Evolutionary conservation across 1,140 invertebrate genomes (phyloP).

Genomic region (Arion vulgaris): DNA sequence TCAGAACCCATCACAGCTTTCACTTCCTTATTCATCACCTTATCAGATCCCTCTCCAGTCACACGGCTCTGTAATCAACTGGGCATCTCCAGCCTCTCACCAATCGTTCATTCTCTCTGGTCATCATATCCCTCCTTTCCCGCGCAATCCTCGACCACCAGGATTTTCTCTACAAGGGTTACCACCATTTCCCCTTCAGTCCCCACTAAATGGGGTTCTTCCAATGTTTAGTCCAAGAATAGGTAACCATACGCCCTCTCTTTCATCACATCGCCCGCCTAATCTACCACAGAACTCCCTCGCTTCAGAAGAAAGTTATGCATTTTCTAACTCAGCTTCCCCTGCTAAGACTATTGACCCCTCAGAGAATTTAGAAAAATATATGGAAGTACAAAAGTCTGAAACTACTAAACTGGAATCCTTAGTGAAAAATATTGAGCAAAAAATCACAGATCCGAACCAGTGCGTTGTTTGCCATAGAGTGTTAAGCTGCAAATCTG

Average conservation of each 20-base stretch:
- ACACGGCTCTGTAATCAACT: conserved; percentile 27
- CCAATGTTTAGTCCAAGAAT: conserved; percentile 81
- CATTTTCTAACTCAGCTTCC: conserved; percentile 59
- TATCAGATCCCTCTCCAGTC: conserved; percentile 13
- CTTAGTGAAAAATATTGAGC: conserved; percentile 95
- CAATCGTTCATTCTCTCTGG: background rate
- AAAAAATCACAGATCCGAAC: conserved; percentile 95
- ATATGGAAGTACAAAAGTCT: conserved; percentile 94
- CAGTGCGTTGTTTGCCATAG: conserved; percentile 98
- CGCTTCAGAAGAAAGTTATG: conserved; percentile 6
- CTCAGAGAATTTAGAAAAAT: conserved; percentile 87
- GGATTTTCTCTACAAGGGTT: conserved; percentile 63
- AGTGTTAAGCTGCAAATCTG: conserved; percentile 97
- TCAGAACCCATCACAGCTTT: conserved; percentile 8
- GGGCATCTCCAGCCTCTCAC: background rate
- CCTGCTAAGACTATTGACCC: conserved; percentile 83
- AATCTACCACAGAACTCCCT: conserved; percentile 40
- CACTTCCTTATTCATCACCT: conserved; percentile 74
- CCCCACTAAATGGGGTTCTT: conserved; percentile 69
- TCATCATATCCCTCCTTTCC: conserved; percentile 25
- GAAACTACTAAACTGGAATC: conserved; percentile 96
- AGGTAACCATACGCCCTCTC: conserved; percentile 17
- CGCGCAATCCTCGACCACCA: conserved; percentile 44
- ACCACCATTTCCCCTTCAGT: conserved; percentile 53
- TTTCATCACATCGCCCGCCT: conserved; percentile 77